A percentile compares a stretch with the other conserved stretches of the same genome.
Evolutionary conservation across 1,140 invertebrate species (phyloP).

Genomic region (Brachionus asplanchnoidis): DNA sequence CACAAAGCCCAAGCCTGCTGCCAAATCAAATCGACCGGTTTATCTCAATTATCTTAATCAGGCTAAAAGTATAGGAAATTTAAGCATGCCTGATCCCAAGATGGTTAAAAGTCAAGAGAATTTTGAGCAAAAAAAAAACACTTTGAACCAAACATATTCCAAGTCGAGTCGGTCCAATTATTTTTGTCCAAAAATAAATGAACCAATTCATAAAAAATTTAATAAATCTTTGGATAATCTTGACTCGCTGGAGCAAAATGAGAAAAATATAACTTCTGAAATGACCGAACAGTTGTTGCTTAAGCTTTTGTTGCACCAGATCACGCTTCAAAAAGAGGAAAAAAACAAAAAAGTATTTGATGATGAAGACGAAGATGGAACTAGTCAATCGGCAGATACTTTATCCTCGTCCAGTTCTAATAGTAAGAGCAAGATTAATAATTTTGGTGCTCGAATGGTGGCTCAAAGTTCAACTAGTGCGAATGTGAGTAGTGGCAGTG

Average conservation of each 20-base stretch:
- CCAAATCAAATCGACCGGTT: slow-evolving; percentile 4
- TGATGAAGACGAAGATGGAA: background rate
- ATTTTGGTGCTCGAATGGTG: background rate
- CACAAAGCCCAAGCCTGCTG: background rate
- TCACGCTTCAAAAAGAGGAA: background rate
- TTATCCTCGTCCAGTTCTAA: slow-evolving; percentile 13
- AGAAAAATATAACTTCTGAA: background rate
- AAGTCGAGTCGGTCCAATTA: background rate
- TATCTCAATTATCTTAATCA: slow-evolving; percentile 22
- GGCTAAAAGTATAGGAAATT: background rate
- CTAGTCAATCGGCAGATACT: background rate
- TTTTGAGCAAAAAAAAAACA: background rate
- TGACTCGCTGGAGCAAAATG: background rate
- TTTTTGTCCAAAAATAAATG: background rate
- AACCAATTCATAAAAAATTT: background rate
- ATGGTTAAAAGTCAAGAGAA: background rate
- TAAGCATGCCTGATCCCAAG: background rate
- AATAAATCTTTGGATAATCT: slow-evolving; percentile 29
- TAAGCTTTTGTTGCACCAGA: slow-evolving; percentile 33
- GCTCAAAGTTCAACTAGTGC: background rate
- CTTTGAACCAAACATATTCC: background rate
- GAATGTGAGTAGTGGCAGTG: background rate
- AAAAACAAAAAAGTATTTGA: background rate
- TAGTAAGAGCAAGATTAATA: background rate
- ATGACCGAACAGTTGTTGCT: slow-evolving; percentile 35